A percentile compares a stretch with the other conserved stretches of the same genome.
These are phyloP conservation scores for Poecilia wingei DNA, from an alignment of 2,797 vertebrate genomes.

Conservation along the genomic window DNA sequence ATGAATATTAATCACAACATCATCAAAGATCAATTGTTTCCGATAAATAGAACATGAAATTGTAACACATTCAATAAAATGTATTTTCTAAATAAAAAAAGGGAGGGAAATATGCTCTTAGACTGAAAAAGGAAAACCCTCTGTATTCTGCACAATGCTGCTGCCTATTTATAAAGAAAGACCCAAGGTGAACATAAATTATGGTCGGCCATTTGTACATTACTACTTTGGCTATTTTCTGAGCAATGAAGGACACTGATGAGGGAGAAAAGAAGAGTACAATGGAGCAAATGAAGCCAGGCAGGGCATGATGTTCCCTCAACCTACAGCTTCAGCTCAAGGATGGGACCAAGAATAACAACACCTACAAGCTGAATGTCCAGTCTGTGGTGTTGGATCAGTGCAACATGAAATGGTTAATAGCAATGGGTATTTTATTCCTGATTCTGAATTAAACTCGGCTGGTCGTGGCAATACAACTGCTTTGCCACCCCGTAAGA, in stretches of 20 bases:
- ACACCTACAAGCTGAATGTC: conserved; percentile 9
- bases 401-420: conserved; percentile 10
- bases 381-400: conserved; percentile 8
- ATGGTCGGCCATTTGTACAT: conserved; percentile 14
- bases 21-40: neutral
- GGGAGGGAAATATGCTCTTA: neutral
- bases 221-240: conserved; percentile 26
- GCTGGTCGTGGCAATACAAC: conserved; percentile 45
- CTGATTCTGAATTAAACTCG: conserved; percentile 23
- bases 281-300: conserved; percentile 24
- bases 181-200: conserved; percentile 12
- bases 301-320: conserved; percentile 49
- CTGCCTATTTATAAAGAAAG: neutral
- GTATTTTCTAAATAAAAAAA: neutral
- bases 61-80: neutral
- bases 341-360: conserved; percentile 10
- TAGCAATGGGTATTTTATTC: neutral
- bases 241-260: conserved; percentile 17
- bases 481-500: conserved; percentile 31
- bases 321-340: conserved; percentile 23
- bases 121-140: neutral
- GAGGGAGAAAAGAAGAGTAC: conserved; percentile 30
- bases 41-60: neutral
- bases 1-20: neutral
- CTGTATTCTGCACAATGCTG: neutral